Percentiles rank a stretch among this genome's conserved stretches.
Conservation (phyloP, 2,113 vertebrate genomes). For the Myotis lucifugus region DNA sequence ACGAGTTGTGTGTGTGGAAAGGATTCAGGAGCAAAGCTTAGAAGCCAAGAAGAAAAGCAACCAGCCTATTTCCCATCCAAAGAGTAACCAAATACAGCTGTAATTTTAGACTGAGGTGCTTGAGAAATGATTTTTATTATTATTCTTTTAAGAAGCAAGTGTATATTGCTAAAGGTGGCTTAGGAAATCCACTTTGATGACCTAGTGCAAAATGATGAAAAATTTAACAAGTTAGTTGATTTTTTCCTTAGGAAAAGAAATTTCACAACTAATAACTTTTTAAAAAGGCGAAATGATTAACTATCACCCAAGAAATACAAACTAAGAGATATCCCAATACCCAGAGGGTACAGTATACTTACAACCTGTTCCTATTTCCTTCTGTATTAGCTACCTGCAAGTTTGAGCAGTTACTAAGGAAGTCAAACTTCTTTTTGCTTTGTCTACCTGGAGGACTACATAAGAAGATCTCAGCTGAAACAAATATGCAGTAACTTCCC, state of each 20-base stretch:
- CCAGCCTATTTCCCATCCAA: constrained; percentile 48
- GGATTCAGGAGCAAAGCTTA: constrained; percentile 56
- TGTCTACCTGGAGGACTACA: constrained; percentile 73
- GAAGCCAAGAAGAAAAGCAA: constrained; percentile 68
- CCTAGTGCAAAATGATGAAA: not conserved
- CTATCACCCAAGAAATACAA: constrained; percentile 22
- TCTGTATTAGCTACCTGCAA: constrained; percentile 44
- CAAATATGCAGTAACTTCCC: constrained; percentile 81
- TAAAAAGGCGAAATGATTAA: constrained; percentile 13
- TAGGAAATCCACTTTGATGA: not conserved
- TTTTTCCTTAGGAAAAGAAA: constrained; percentile 30
- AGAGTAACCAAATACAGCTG: constrained; percentile 75
- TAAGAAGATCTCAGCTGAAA: constrained; percentile 66
- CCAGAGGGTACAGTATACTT: not conserved
- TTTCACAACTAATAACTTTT: not conserved
- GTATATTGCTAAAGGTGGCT: not conserved
- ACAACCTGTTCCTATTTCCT: constrained; percentile 52
- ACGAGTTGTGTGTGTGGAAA: constrained; percentile 65
- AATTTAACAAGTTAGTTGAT: constrained; percentile 28
- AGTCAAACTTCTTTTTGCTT: constrained; percentile 74
- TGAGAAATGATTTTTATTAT: constrained; percentile 61
- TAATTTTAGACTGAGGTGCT: constrained; percentile 58
- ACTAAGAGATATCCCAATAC: constrained; percentile 22
- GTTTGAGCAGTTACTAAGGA: constrained; percentile 69
- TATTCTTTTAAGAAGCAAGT: constrained; percentile 44